phyloP scores from a whole-genome alignment of 2,113 vertebrate species.

The Lepisosteus osseus region DNA sequence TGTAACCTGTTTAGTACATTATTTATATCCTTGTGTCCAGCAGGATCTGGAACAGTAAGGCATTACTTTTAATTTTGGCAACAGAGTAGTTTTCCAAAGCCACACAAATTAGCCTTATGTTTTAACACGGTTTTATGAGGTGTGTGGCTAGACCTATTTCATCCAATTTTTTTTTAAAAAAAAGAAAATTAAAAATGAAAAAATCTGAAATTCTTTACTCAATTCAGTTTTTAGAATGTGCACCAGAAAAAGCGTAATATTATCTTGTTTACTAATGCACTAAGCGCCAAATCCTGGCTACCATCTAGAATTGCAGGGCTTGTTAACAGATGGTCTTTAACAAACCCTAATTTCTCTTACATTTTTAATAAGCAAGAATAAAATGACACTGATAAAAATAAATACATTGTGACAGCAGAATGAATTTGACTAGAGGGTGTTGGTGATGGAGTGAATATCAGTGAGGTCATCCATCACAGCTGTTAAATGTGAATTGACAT shows the following conservation, averaged over 20 bases:
- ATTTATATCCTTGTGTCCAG: no score
- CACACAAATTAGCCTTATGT: no score
- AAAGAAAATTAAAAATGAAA: conserved; percentile 31
- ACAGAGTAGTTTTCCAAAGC: no score
- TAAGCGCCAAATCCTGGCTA: conserved; percentile 13
- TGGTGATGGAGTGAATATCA: conserved; percentile 42
- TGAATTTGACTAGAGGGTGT: conserved; percentile 52
- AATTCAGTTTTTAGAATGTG: background rate
- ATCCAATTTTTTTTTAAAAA: no score
- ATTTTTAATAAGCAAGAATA: conserved; percentile 43
- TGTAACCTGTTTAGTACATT: no score
- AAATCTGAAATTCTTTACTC: conserved; percentile 31
- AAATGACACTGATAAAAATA: conserved; percentile 60
- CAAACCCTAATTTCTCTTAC: conserved; percentile 23
- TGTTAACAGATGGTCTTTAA: conserved; percentile 24
- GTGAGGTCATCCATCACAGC: conserved; percentile 41
- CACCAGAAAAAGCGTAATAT: conserved; percentile 8
- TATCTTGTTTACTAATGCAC: conserved; percentile 39
- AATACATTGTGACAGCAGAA: conserved; percentile 68
- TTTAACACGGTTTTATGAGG: no score
- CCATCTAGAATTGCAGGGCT: conserved; percentile 19
- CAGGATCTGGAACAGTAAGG: no score
- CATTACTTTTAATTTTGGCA: no score
- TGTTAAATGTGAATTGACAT: conserved; percentile 48
- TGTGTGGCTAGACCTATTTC: no score